Conservation (phyloP, 2,888 invertebrate genomes). For the Pandemis heparana region DNA sequence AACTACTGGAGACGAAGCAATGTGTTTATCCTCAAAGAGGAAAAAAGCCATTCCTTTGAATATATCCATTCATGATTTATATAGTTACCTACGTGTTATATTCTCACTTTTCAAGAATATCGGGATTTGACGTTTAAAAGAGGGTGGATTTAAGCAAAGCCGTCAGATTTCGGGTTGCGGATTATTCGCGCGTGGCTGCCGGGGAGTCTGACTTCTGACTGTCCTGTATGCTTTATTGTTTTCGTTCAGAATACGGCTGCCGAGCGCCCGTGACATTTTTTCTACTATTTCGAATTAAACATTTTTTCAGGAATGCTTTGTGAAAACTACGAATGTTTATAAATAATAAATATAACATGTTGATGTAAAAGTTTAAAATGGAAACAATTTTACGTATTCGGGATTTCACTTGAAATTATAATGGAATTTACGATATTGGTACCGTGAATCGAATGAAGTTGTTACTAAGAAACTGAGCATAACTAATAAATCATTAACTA, state of each 20-base stretch:
- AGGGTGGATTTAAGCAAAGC: conserved; percentile 52
- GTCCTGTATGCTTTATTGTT: conserved; percentile 43
- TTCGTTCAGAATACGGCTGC: conserved; percentile 14
- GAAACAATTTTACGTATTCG: too few relatives aligned
- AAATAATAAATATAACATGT: too few relatives aligned
- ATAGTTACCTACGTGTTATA: conserved; percentile 38
- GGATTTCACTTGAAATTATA: too few relatives aligned
- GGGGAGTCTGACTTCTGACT: conserved; percentile 47
- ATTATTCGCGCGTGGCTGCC: conserved; percentile 53
- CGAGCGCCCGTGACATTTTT: neutral
- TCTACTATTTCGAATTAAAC: neutral
- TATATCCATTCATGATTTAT: conserved; percentile 36
- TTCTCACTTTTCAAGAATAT: conserved; percentile 51
- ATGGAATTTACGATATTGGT: too few relatives aligned
- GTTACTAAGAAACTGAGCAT: too few relatives aligned
- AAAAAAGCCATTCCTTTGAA: conserved; percentile 32
- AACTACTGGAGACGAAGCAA: conserved; percentile 32
- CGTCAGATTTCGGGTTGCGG: conserved; percentile 52
- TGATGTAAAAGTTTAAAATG: too few relatives aligned
- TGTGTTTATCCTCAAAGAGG: conserved; percentile 35
- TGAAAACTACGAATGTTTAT: neutral
- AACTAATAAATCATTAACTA: too few relatives aligned
- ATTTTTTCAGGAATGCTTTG: neutral
- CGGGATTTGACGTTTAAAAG: conserved; percentile 54
- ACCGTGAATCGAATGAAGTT: too few relatives aligned